Evolutionary conservation across 2,888 invertebrate species (phyloP).

Genomic region (Cremastinae sp.): DNA sequence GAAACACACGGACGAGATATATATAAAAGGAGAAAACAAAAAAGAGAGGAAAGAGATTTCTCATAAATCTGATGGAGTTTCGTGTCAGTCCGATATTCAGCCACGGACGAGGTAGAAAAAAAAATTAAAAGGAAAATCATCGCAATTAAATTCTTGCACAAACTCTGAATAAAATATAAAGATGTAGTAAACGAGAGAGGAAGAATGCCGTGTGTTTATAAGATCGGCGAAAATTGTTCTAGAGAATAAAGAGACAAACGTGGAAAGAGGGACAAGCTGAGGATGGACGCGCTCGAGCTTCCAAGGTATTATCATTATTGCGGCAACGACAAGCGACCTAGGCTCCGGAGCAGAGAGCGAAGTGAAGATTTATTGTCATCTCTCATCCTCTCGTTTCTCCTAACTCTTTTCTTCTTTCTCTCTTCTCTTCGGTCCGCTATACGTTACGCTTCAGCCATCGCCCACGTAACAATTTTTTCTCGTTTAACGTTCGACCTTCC

Average conservation of each 20-base stretch:
- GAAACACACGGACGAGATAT: conserved; percentile 23
- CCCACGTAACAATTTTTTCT: conserved; percentile 39
- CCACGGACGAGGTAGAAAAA: conserved; percentile 62
- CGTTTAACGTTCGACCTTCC: conserved; percentile 30
- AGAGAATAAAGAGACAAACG: conserved; percentile 13
- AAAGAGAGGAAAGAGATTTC: conserved; percentile 34
- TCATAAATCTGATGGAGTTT: conserved; percentile 25
- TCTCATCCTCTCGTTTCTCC: conserved; percentile 25
- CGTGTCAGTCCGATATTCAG: conserved; percentile 3
- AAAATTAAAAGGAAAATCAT: conserved; percentile 65
- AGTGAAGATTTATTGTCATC: conserved; percentile 58
- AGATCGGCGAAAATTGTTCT: neutral
- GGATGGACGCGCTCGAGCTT: conserved; percentile 4
- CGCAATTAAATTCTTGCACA: conserved; percentile 69
- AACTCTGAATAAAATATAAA: conserved; percentile 8
- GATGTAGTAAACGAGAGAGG: neutral
- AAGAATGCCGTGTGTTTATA: too few relatives aligned
- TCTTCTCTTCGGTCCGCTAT: conserved; percentile 1
- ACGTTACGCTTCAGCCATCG: neutral
- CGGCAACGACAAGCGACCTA: conserved; percentile 31
- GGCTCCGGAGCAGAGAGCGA: conserved; percentile 21
- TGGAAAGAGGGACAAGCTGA: conserved; percentile 35
- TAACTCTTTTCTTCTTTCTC: conserved; percentile 33
- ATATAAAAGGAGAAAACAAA: conserved; percentile 56
- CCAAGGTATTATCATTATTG: conserved; percentile 61